Conservation (phyloP, 2,113 vertebrate species). For the Polyodon spathula region DNA sequence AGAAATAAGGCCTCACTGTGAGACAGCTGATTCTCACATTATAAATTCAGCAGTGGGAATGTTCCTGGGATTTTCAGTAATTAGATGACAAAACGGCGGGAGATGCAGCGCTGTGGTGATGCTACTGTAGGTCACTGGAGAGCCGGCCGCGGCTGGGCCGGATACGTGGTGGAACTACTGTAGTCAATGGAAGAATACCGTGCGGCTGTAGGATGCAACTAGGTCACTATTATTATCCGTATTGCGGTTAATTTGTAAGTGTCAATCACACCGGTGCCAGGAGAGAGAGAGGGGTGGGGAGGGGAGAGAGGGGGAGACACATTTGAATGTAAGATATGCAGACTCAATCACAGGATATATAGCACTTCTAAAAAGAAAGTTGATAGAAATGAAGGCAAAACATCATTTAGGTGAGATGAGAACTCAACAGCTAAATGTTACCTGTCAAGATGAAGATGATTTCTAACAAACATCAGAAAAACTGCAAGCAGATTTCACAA, state of each 20-base stretch:
- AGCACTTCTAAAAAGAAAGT: no score
- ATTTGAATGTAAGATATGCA: neutral
- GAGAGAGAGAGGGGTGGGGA: conserved; percentile 44
- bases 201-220: no score
- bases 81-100: conserved; percentile 99
- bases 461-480: no score
- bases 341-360: neutral
- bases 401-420: no score
- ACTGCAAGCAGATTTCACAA: no score
- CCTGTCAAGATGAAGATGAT: no score
- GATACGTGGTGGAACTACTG: no score
- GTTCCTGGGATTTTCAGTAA: conserved; percentile 98
- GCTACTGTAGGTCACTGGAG: conserved; percentile 96
- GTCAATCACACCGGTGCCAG: conserved; percentile 88
- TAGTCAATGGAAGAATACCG: no score
- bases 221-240: no score
- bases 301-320: conserved; percentile 1
- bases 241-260: conserved; percentile 99
- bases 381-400: no score
- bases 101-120: conserved; percentile 85
- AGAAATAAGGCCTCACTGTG: neutral
- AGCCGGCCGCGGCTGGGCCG: conserved; percentile 88
- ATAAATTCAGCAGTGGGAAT: conserved; percentile 96
- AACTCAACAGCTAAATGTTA: no score
- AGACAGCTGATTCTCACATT: conserved; percentile 56